Percentiles rank a stretch among this genome's conserved stretches.
phyloP scores from a whole-genome alignment of 2,888 invertebrate species.

The Sarcophaga variegata region DNA sequence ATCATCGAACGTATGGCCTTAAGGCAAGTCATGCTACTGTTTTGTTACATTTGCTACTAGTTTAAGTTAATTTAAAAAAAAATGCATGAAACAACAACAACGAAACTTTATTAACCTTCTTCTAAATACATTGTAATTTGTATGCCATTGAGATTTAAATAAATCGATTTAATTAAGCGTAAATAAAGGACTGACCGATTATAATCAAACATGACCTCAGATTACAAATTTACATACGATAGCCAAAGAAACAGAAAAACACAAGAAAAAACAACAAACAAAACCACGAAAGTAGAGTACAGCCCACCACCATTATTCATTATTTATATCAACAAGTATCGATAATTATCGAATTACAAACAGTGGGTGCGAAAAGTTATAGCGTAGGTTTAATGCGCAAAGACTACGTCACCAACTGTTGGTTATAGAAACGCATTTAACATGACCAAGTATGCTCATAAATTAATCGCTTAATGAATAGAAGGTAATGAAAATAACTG shows the following conservation, averaged over 20 bases:
- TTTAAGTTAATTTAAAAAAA: too few relatives aligned
- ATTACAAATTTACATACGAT: not conserved
- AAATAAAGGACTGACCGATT: not conserved
- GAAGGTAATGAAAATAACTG: not conserved
- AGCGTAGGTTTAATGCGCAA: not conserved
- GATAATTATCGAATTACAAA: slow-evolving; percentile 30
- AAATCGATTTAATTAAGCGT: slow-evolving; percentile 55
- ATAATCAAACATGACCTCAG: not conserved
- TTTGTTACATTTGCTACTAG: too few relatives aligned
- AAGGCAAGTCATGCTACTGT: too few relatives aligned
- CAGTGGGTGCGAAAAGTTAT: not conserved
- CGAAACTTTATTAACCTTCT: slow-evolving; percentile 24
- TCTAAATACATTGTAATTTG: not conserved
- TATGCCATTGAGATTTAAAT: slow-evolving; percentile 36
- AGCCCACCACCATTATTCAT: not conserved
- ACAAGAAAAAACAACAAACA: not conserved
- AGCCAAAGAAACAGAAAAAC: not conserved
- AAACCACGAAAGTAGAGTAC: not conserved
- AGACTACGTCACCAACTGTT: not conserved
- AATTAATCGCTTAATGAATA: not conserved
- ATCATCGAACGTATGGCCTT: too few relatives aligned
- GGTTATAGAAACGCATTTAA: not conserved
- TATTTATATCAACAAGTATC: slow-evolving; percentile 23
- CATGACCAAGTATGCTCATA: not conserved
- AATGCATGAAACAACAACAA: not conserved